Conservation (phyloP, 2,888 invertebrate species). For the Marronus borbonicus region DNA sequence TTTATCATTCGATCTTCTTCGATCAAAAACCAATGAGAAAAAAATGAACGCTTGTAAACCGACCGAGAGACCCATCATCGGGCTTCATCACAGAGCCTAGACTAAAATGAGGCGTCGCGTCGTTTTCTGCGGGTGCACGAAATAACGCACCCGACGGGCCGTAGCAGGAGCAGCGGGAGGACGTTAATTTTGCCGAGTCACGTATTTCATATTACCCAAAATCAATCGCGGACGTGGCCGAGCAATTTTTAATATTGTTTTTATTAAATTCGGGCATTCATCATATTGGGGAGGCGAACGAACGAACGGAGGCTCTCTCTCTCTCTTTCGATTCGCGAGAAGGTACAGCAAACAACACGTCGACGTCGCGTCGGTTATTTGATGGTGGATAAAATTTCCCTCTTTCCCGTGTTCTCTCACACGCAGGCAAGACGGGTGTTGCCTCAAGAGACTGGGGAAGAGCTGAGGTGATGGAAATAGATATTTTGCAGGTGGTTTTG, state of each 20-base stretch:
- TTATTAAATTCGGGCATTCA: slow-evolving; percentile 51
- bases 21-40: too few relatives aligned
- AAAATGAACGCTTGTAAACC: too few relatives aligned
- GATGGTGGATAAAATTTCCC: neutral
- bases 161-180: neutral
- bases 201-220: slow-evolving; percentile 53
- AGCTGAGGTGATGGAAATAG: slow-evolving; percentile 10
- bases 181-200: slow-evolving; percentile 53
- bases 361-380: slow-evolving; percentile 2
- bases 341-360: slow-evolving; percentile 20
- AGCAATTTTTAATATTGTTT: slow-evolving; percentile 54
- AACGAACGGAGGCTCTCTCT: too few relatives aligned
- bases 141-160: neutral
- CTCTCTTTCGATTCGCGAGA: neutral
- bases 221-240: slow-evolving; percentile 51
- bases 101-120: slow-evolving; percentile 19
- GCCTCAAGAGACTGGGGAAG: neutral
- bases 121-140: neutral
- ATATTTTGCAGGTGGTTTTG: neutral
- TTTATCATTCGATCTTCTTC: too few relatives aligned
- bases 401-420: too few relatives aligned
- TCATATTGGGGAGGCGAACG: slow-evolving; percentile 7
- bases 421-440: too few relatives aligned
- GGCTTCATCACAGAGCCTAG: neutral
- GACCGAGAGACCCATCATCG: neutral